phyloP scores from a whole-genome alignment of 2,888 invertebrate species.

The Kryphioiulus occultus region DNA sequence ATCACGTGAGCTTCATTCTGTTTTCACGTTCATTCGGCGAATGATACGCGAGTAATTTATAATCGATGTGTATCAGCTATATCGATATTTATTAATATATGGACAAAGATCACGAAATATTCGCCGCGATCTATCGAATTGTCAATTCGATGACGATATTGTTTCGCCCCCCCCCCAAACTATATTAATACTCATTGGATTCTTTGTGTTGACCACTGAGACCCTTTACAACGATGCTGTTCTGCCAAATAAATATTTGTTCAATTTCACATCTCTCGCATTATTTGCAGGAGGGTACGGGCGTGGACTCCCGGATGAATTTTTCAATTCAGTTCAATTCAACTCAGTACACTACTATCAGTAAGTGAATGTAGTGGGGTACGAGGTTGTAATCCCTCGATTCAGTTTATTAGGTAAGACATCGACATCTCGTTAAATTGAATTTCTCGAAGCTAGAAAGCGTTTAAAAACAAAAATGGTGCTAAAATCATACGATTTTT shows the following conservation, averaged over 20 bases:
- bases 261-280: conserved; percentile 39
- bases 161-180: neutral
- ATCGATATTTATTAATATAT: conserved; percentile 22
- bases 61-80: conserved; percentile 31
- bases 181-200: conserved; percentile 26
- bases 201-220: neutral
- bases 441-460: too few relatives aligned
- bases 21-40: conserved; percentile 1
- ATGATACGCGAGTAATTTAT: conserved; percentile 18
- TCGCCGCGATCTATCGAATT: neutral
- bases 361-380: too few relatives aligned
- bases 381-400: too few relatives aligned
- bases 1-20: neutral
- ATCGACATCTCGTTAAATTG: too few relatives aligned
- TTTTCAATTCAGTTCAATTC: too few relatives aligned
- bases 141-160: conserved; percentile 1
- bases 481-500: too few relatives aligned
- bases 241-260: conserved; percentile 46
- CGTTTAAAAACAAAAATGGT: too few relatives aligned
- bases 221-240: conserved; percentile 33
- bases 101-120: neutral
- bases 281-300: too few relatives aligned
- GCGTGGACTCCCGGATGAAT: too few relatives aligned
- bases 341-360: too few relatives aligned
- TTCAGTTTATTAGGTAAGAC: too few relatives aligned